A percentile compares a stretch with the other conserved stretches of the same genome.
Evolutionary conservation across 2,888 invertebrate species (phyloP).

Genomic region (Machimus rusticus): DNA sequence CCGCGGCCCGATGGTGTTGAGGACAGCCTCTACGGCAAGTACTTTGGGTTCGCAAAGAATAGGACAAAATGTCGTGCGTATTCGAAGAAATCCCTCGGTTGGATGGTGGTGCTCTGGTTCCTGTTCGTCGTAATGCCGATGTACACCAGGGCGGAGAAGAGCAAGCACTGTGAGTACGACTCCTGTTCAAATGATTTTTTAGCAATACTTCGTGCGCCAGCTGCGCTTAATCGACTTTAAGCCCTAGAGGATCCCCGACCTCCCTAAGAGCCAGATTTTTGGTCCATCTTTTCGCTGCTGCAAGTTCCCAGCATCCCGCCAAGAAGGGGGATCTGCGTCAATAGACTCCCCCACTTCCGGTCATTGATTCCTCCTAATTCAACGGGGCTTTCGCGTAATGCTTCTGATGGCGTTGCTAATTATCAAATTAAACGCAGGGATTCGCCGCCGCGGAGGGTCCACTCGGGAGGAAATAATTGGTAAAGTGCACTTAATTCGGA

Average conservation of each 20-base stretch:
- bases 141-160: slow-evolving; percentile 12
- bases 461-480: not conserved
- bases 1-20: not conserved
- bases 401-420: not conserved
- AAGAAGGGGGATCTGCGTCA: not conserved
- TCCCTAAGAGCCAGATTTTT: not conserved
- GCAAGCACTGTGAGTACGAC: slow-evolving; percentile 37
- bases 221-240: not conserved
- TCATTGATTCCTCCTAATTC: not conserved
- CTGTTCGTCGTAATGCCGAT: not conserved
- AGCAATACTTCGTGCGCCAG: not conserved
- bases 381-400: not conserved
- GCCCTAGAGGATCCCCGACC: not conserved
- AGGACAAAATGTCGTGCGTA: slow-evolving; percentile 26
- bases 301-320: not conserved
- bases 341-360: not conserved
- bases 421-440: not conserved
- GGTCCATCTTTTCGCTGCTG: not conserved
- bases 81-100: not conserved
- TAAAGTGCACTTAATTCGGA: not conserved
- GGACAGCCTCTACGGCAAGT: not conserved
- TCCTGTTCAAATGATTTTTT: not conserved
- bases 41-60: not conserved
- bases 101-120: slow-evolving; percentile 17
- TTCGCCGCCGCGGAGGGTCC: not conserved